phyloP scores from a whole-genome alignment of 2,797 vertebrate species.

The Sphenodon punctatus region DNA sequence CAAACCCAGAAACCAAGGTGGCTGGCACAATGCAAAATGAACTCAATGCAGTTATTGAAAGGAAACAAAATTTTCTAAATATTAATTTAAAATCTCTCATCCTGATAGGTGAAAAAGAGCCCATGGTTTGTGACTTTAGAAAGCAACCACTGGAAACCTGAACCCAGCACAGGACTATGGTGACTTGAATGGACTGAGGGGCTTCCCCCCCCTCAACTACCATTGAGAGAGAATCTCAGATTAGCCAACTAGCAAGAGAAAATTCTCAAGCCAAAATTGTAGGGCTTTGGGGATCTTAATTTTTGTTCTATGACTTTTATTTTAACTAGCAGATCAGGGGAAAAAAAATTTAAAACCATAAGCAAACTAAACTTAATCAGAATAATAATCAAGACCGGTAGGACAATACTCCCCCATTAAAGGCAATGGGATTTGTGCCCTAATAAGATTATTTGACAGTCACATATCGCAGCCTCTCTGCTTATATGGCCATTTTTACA shows the following conservation, averaged over 20 bases:
- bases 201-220: not conserved
- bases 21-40: not conserved
- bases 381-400: too few species aligned
- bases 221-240: not conserved
- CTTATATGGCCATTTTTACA: too few species aligned
- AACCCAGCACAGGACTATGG: not conserved
- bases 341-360: not conserved
- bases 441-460: too few species aligned
- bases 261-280: not conserved
- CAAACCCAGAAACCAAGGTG: too few species aligned
- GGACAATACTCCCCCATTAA: too few species aligned
- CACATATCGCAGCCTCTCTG: too few species aligned
- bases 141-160: not conserved
- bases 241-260: not conserved
- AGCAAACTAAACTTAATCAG: too few species aligned
- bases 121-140: not conserved
- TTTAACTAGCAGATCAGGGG: not conserved
- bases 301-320: not conserved
- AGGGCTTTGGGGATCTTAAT: not conserved
- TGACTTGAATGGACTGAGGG: not conserved
- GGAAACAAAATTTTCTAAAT: not conserved
- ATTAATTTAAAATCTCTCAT: not conserved
- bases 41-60: not conserved
- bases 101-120: not conserved
- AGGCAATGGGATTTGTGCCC: too few species aligned